A percentile compares a stretch with the other conserved stretches of the same genome.
Evolutionary conservation across 2,888 invertebrate species (phyloP).

Genomic region (Rhagonycha lutea): DNA sequence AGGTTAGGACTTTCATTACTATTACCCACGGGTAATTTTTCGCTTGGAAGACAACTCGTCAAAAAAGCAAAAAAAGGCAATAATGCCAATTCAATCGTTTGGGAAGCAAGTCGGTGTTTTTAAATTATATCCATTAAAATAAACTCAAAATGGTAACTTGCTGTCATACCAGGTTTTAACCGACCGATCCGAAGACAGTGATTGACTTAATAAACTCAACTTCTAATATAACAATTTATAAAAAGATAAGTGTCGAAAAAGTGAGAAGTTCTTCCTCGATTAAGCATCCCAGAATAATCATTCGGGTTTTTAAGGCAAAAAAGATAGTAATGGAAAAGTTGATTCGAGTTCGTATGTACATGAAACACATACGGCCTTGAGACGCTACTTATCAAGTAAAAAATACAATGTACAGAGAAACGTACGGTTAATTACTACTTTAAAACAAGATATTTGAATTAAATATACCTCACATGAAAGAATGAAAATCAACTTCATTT

Average conservation of each 20-base stretch:
- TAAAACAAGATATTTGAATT: slow-evolving; percentile 31
- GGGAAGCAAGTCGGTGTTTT: neutral
- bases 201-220: neutral
- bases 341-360: slow-evolving; percentile 25
- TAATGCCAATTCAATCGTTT: neutral
- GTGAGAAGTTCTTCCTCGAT: slow-evolving; percentile 8
- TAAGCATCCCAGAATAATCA: slow-evolving; percentile 26
- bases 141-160: slow-evolving; percentile 1
- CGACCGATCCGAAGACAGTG: neutral
- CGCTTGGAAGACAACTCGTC: neutral
- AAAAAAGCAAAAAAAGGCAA: neutral
- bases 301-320: slow-evolving; percentile 21
- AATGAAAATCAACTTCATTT: slow-evolving; percentile 18
- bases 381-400: slow-evolving; percentile 29
- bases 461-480: slow-evolving; percentile 15
- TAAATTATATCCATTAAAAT: neutral
- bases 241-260: neutral
- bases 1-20: neutral
- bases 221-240: neutral
- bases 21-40: neutral
- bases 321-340: slow-evolving; percentile 22
- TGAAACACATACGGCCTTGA: slow-evolving; percentile 30
- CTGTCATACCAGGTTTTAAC: neutral
- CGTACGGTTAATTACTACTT: slow-evolving; percentile 31
- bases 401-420: slow-evolving; percentile 29